These are phyloP conservation scores for Gryon sp. DNA, from an alignment of 1,140 invertebrate genomes.

Conservation along the genomic window DNA sequence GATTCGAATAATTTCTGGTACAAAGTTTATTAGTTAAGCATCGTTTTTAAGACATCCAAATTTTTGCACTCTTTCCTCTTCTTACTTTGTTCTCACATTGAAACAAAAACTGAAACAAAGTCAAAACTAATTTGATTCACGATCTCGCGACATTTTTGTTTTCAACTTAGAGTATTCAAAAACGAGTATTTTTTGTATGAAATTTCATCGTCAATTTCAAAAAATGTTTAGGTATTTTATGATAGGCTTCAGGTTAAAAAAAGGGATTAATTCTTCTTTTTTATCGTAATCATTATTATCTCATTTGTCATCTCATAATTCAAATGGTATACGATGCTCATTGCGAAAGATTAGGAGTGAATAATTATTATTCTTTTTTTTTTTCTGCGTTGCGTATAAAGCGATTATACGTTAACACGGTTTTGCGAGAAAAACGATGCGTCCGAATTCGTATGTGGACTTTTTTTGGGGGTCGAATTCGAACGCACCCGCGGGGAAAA, in stretches of 20 bases:
- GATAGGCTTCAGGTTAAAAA: constrained; percentile 45
- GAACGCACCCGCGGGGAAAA: constrained; percentile 25
- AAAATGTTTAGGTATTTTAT: constrained; percentile 38
- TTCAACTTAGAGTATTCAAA: background rate
- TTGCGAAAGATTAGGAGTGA: constrained; percentile 55
- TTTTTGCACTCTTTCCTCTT: too few species aligned
- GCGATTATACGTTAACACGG: constrained; percentile 53
- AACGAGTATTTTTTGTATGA: constrained; percentile 48
- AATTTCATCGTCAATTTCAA: constrained; percentile 23
- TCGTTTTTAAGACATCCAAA: too few species aligned
- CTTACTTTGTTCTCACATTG: too few species aligned
- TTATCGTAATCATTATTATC: constrained; percentile 26
- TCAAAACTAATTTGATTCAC: background rate
- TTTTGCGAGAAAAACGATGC: constrained; percentile 42
- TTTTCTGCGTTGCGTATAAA: constrained; percentile 56
- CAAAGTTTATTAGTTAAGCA: too few species aligned
- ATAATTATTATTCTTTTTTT: too few species aligned
- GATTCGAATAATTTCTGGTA: constrained; percentile 4
- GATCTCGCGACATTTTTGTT: constrained; percentile 39
- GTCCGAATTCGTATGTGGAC: constrained; percentile 12
- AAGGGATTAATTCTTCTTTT: constrained; percentile 29
- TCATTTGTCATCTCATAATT: constrained; percentile 49
- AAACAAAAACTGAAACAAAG: constrained; percentile 2
- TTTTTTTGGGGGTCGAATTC: too few species aligned
- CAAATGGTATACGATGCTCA: constrained; percentile 55